These are phyloP conservation scores for Argentina silus DNA, from an alignment of 2,797 vertebrate genomes.

Conservation along the genomic window DNA sequence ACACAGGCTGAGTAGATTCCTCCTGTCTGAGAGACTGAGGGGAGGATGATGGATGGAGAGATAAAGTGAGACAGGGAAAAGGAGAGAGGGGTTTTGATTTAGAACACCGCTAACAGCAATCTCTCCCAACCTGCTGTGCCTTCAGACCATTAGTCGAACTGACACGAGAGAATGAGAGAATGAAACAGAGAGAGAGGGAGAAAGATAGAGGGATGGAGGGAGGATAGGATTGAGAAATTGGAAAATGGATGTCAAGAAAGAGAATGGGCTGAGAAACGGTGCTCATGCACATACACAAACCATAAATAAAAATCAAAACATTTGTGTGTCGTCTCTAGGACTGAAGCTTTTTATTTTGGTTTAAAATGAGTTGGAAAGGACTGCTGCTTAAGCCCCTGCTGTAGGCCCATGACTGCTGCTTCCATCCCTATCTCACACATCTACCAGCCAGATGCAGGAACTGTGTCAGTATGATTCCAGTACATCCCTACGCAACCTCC, in stretches of 20 bases:
- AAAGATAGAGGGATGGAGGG: background rate
- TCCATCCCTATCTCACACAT: background rate
- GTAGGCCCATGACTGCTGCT: background rate
- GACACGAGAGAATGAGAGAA: background rate
- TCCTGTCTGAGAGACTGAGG: constrained; percentile 1
- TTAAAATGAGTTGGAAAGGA: too few species aligned
- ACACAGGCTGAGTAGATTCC: constrained; percentile 36
- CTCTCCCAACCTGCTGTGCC: constrained; percentile 16
- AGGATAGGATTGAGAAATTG: too few species aligned
- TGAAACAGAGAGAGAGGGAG: background rate
- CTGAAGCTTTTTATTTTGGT: too few species aligned
- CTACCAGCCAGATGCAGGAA: background rate
- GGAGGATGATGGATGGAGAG: constrained; percentile 17
- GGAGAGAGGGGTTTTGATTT: constrained; percentile 28
- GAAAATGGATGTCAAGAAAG: too few species aligned
- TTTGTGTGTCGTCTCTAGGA: too few species aligned
- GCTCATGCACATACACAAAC: too few species aligned
- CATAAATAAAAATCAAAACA: too few species aligned
- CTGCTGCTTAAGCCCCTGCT: too few species aligned
- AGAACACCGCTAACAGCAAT: constrained; percentile 10
- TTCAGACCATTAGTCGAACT: constrained; percentile 7
- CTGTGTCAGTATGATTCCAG: background rate
- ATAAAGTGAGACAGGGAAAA: constrained; percentile 24
- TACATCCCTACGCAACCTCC: background rate
- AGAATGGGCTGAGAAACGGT: too few species aligned